Conservation (phyloP, 2,797 vertebrate genomes). For the Etheostoma nigrum region DNA sequence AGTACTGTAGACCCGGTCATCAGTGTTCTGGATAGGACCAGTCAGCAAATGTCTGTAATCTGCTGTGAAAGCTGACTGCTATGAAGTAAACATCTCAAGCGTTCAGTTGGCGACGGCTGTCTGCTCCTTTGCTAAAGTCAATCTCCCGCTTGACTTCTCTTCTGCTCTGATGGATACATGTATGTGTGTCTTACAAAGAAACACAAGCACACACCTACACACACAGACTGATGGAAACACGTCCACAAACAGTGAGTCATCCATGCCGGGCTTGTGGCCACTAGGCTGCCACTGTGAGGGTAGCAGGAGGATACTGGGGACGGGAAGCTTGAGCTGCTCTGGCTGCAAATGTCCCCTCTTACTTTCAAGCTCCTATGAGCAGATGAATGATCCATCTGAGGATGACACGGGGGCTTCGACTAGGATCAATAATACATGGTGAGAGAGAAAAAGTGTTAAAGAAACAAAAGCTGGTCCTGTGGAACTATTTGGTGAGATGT, state of each 20-base stretch:
- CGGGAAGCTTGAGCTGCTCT: slow-evolving; percentile 15
- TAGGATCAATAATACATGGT: slow-evolving; percentile 25
- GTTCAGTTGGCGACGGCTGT: slow-evolving; percentile 62
- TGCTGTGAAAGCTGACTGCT: slow-evolving; percentile 69
- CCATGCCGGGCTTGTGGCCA: slow-evolving; percentile 42
- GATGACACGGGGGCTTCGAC: slow-evolving; percentile 14
- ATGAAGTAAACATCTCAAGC: slow-evolving; percentile 78
- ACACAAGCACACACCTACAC: slow-evolving; percentile 43
- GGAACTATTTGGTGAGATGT: slow-evolving; percentile 21
- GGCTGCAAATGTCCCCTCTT: slow-evolving; percentile 56
- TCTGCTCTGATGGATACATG: slow-evolving; percentile 55
- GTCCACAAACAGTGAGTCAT: slow-evolving; percentile 51
- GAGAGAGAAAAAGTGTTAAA: slow-evolving; percentile 2
- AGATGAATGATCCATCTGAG: slow-evolving; percentile 69
- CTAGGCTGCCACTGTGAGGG: slow-evolving; percentile 44
- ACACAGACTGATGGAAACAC: slow-evolving; percentile 52
- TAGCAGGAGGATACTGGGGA: slow-evolving; percentile 36
- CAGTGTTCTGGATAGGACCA: slow-evolving; percentile 61
- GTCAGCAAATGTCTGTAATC: slow-evolving; percentile 74
- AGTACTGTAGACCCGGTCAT: slow-evolving; percentile 25
- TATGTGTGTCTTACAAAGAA: slow-evolving; percentile 19
- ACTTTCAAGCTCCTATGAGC: slow-evolving; percentile 51
- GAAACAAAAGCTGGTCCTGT: not conserved
- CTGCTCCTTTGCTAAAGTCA: slow-evolving; percentile 75
- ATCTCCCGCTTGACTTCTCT: slow-evolving; percentile 75